phyloP scores from a whole-genome alignment of 2,113 vertebrate species.

The Vanacampus margaritifer region DNA sequence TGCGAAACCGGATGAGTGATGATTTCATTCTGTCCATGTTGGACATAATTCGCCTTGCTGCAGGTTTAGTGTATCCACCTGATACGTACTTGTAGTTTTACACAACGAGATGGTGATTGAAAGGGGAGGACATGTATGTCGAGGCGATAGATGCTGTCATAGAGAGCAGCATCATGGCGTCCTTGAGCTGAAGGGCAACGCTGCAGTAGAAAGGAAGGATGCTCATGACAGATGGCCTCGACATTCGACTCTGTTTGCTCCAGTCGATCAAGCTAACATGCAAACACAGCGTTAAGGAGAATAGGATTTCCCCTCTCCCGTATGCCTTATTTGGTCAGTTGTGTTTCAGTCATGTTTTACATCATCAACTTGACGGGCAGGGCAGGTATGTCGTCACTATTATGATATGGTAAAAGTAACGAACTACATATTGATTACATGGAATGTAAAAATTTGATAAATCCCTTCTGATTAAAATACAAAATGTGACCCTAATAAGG shows the following conservation, averaged over 20 bases:
- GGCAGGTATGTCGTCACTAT: too few species aligned
- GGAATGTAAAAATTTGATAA: too few species aligned
- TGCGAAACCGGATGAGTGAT: neutral
- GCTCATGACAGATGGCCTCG: conserved; percentile 20
- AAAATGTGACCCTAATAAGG: too few species aligned
- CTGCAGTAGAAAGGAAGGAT: conserved; percentile 31
- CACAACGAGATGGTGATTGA: neutral
- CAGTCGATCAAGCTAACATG: neutral
- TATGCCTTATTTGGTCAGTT: neutral
- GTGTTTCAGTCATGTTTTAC: too few species aligned
- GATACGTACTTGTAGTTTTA: neutral
- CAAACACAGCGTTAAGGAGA: neutral
- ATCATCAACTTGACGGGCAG: too few species aligned
- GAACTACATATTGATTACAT: too few species aligned
- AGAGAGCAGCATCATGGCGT: conserved; percentile 59
- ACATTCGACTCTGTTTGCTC: neutral
- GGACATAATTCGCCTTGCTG: neutral
- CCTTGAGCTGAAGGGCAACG: conserved; percentile 68
- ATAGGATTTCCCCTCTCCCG: neutral
- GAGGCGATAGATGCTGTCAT: conserved; percentile 10
- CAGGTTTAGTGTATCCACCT: neutral
- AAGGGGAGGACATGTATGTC: too few species aligned
- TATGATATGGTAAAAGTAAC: too few species aligned
- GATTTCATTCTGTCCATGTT: neutral
- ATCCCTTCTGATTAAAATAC: too few species aligned